Percentiles rank a stretch among this genome's conserved stretches.
Conservation (phyloP, 2,888 invertebrate genomes). For the Patella pellucida region DNA sequence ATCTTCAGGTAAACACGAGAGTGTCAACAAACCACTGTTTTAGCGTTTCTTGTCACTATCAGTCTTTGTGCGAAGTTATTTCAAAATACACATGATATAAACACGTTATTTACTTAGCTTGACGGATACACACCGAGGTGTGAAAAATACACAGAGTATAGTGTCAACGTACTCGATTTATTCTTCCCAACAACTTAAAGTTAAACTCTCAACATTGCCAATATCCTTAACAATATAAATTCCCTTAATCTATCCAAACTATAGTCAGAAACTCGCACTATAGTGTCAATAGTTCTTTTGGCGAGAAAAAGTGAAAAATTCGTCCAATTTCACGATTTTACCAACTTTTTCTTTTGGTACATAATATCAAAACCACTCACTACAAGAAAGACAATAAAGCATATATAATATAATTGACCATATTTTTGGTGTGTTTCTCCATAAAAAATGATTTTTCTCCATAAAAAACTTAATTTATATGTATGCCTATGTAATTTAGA, state of each 20-base stretch:
- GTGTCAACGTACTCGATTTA: constrained; percentile 11
- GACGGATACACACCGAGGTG: constrained; percentile 24
- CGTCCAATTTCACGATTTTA: too few relatives aligned
- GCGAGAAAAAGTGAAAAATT: too few relatives aligned
- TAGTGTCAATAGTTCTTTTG: neutral
- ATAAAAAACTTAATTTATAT: too few relatives aligned
- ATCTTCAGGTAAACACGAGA: neutral
- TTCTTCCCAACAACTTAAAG: constrained; percentile 5
- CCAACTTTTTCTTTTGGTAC: too few relatives aligned
- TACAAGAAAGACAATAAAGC: too few relatives aligned
- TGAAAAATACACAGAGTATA: constrained; percentile 24
- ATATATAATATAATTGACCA: too few relatives aligned
- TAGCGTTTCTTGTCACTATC: constrained; percentile 14
- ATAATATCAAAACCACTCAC: too few relatives aligned
- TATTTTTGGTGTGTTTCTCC: too few relatives aligned
- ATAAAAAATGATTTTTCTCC: too few relatives aligned
- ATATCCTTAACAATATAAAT: neutral
- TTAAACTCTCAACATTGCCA: constrained; percentile 6
- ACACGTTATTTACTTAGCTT: constrained; percentile 17
- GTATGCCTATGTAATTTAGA: too few relatives aligned
- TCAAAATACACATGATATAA: constrained; percentile 20
- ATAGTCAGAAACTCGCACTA: neutral
- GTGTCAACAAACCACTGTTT: constrained; percentile 17
- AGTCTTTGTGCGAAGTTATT: constrained; percentile 29
- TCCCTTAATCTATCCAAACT: neutral